Evolutionary conservation across 2,797 vertebrate species (phyloP), one percentile per base, ranked within the genome.

Genomic region (Sphenodon punctatus): DNA sequence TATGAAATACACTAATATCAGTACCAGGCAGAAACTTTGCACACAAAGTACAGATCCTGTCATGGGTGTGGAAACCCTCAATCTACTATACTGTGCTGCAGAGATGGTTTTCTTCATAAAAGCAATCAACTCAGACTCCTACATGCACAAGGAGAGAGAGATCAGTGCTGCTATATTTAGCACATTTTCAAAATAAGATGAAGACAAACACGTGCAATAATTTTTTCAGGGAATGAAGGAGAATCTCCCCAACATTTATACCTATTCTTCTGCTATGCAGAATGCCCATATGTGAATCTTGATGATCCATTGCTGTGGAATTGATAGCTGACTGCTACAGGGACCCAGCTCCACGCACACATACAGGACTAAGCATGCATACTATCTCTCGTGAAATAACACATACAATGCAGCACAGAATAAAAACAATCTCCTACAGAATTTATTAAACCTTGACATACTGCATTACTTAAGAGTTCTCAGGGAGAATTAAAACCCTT

Each of bases 401-500:
- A 73, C 59, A 83, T 84, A 49, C 53, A 87, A 53, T 76, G 59
- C 87, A 75, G 80, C 79, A 43, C 68, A 34, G 88, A 78, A 80
- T 82, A 51, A 67, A 93, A 90, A 91, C 86, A 91, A 48, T 92
- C 89, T 75, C 88, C 71, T 89, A 70, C 86, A 80, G 90, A 84
- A 92, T 89, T 90, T 95, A 94, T 95, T 96, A 95, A 95, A 94
- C 91, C 93, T 92, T 95, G 94, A 95, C 92, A 94, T 94, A 76
- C 95, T 95, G 92, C 88, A 89, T 96, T 95, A 95, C 93, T 96
- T 96, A 95, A 93, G 94, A 94, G 94, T 92, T 95, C 93, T 94
- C 83, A 4, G 74, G 90, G 92, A 96, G 95, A 94, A 96, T 96
- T 95, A 95, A 96, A 96, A 92, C 92, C 97, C 96, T 97, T 97